Evolutionary conservation across 1,140 invertebrate species (phyloP).

Genomic region (Drosophila willistoni): DNA sequence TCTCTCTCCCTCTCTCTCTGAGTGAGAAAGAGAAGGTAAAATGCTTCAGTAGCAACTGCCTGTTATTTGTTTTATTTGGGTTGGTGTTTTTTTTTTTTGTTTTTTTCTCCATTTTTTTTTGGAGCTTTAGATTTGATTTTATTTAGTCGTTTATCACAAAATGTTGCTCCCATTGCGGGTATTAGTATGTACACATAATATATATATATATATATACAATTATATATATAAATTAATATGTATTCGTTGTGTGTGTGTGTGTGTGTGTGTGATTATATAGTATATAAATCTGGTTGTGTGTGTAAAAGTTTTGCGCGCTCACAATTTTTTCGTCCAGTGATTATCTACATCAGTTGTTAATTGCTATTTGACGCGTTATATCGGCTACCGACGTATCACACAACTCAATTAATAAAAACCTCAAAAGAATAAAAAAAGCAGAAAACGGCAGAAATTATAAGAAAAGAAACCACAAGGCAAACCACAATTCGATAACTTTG

Average conservation of each 20-base stretch:
- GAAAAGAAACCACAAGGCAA: background rate
- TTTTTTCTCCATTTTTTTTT: constrained; percentile 31
- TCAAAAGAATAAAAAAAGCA: background rate
- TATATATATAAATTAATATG: constrained; percentile 30
- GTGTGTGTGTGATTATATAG: constrained; percentile 16
- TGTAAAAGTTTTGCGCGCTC: constrained; percentile 69
- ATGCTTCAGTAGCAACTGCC: constrained; percentile 62
- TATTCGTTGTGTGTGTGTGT: constrained; percentile 1
- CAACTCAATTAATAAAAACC: constrained; percentile 8
- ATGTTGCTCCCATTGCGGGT: constrained; percentile 73
- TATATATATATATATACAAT: constrained; percentile 31
- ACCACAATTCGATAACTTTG: no score
- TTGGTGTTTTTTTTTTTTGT: background rate
- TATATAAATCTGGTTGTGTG: constrained; percentile 25
- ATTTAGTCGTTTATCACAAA: constrained; percentile 77
- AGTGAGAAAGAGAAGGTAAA: constrained; percentile 6
- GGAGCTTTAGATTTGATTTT: constrained; percentile 80
- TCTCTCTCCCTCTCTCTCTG: background rate
- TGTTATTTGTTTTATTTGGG: constrained; percentile 58
- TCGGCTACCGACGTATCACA: constrained; percentile 76
- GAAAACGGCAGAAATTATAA: no score
- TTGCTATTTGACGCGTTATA: constrained; percentile 83
- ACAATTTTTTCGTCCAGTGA: constrained; percentile 74
- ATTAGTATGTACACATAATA: constrained; percentile 29
- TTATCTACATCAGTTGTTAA: constrained; percentile 83